Percentiles rank a stretch among this genome's conserved stretches.
phyloP scores from a whole-genome alignment of 2,797 vertebrate species.

The Gallirallus australis region DNA sequence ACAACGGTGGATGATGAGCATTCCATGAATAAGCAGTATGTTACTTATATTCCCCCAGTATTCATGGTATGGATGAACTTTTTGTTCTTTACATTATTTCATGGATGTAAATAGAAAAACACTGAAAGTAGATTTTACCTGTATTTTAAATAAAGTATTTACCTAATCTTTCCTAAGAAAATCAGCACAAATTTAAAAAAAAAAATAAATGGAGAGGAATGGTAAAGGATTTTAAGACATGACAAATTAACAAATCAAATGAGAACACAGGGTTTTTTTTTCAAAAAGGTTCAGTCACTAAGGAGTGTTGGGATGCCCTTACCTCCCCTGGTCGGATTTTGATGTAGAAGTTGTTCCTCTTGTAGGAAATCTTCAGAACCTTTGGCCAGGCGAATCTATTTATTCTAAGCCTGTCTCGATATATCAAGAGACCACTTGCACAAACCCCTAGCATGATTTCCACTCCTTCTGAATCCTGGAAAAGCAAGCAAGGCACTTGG shows the following conservation, averaged over 20 bases:
- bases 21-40: background rate
- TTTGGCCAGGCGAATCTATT: conserved; percentile 99
- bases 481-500: background rate
- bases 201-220: background rate
- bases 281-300: background rate
- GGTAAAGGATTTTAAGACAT: background rate
- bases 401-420: conserved; percentile 95
- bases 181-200: background rate
- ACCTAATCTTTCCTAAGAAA: background rate
- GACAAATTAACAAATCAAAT: background rate
- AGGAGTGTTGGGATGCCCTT: conserved; percentile 24
- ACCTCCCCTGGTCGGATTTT: conserved; percentile 98
- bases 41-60: background rate
- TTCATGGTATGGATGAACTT: background rate
- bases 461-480: conserved; percentile 96
- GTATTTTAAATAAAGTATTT: background rate
- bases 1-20: background rate
- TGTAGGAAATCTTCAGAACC: conserved; percentile 99
- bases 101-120: background rate
- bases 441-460: conserved; percentile 99
- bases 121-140: background rate
- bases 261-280: background rate
- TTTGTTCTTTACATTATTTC: background rate
- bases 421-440: conserved; percentile 95
- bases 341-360: conserved; percentile 99